Evolutionary conservation across 2,113 vertebrate genomes (phyloP).

Genomic region (Phalacrocorax brasilianus): DNA sequence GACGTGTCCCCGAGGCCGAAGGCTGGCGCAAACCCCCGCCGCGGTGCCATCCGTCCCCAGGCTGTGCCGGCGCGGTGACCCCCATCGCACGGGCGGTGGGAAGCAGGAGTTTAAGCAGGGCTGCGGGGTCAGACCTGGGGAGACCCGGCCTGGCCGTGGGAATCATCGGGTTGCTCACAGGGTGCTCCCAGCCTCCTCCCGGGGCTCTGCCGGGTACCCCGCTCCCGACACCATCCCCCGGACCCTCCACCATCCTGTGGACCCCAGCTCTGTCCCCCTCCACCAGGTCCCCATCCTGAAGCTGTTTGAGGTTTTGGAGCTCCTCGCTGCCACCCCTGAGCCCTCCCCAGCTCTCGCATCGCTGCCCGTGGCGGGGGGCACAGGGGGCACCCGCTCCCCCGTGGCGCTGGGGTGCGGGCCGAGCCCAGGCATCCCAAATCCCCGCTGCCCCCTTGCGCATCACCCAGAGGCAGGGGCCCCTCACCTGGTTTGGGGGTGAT

Average conservation of each 20-base stretch:
- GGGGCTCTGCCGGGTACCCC: not conserved
- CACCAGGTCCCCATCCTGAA: not conserved
- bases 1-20: not conserved
- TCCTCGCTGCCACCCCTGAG: not conserved
- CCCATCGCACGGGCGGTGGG: not conserved
- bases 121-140: not conserved
- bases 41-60: rapidly evolving
- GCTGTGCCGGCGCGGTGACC: not conserved
- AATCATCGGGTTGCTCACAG: not conserved
- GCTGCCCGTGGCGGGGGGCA: not conserved
- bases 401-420: not conserved
- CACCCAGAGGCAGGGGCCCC: not conserved
- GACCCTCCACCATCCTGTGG: not conserved
- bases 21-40: not conserved
- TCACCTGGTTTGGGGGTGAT: not conserved
- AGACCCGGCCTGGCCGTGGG: not conserved
- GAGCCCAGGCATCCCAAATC: not conserved
- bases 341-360: not conserved
- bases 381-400: not conserved
- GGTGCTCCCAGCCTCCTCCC: not conserved
- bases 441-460: not conserved
- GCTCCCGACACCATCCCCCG: rapidly evolving
- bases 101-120: not conserved
- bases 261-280: not conserved
- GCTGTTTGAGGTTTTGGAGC: not conserved